Conservation (phyloP, 2,888 invertebrate genomes). For the Yponomeuta malinellus region DNA sequence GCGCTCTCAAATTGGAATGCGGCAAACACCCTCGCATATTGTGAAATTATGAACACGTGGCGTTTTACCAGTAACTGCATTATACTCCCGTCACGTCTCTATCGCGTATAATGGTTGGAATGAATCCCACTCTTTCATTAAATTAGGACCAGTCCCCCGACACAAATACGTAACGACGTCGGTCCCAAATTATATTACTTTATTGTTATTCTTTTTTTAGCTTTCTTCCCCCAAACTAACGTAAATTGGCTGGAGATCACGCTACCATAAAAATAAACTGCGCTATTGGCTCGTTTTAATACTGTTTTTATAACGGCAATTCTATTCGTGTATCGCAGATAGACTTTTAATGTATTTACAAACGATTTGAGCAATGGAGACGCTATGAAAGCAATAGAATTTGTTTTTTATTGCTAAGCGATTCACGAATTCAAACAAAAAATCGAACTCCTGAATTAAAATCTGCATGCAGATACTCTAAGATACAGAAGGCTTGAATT, state of each 20-base stretch:
- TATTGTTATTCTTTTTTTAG: constrained; percentile 65
- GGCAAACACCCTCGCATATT: constrained; percentile 15
- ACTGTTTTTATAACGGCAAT: constrained; percentile 31
- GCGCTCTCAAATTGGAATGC: background rate
- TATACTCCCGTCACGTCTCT: constrained; percentile 35
- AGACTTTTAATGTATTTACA: constrained; percentile 1
- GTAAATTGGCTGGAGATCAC: constrained; percentile 73
- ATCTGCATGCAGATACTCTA: background rate
- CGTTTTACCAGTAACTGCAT: constrained; percentile 27
- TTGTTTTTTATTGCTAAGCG: background rate
- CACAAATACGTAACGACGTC: constrained; percentile 62
- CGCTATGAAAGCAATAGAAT: background rate
- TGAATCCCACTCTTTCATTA: constrained; percentile 58
- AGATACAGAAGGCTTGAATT: background rate
- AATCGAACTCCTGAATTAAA: background rate
- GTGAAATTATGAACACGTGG: constrained; percentile 2
- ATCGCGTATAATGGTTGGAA: constrained; percentile 44
- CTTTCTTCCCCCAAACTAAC: constrained; percentile 65
- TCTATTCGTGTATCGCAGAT: constrained; percentile 13
- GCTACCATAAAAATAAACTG: constrained; percentile 67
- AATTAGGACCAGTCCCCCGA: constrained; percentile 57
- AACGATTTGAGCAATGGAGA: background rate
- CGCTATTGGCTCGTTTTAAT: constrained; percentile 62
- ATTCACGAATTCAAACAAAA: background rate
- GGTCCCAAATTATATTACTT: constrained; percentile 71